Base-by-base conservation (phyloP, 53 echinoderm and acorn worm genomes). In the Temnopleurus reevesii region DNA sequence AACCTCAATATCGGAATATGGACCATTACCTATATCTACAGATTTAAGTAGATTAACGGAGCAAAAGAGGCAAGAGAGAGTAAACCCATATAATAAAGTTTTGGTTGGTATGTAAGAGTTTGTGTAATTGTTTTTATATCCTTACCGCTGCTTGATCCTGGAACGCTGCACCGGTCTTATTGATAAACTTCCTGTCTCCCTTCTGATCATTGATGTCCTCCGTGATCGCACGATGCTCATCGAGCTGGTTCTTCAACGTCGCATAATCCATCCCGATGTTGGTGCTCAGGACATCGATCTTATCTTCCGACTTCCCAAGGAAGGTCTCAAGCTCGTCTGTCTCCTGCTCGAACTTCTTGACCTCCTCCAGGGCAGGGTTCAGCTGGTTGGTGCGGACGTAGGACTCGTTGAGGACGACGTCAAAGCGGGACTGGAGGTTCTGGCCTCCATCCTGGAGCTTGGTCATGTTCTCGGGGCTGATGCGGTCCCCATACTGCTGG, bases 191-290 rank as follows among this genome's bases (percentile, higher is more conserved):
- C 45, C 95, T 51, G 55, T 97, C 97, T 83, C 95, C 95, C 91
- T 97, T 97, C 91, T 97, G 97, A 61, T 97, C 97, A 46, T 93
- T 95, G 84, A 97, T 77, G 54, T 97, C 97, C 81, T 97, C 97
- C 25, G 90, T 86, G 86, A 97, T 94, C 8, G 77, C 90, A 12
- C 92, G 84, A 44, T 93, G 92, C 64, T 94, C 93, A 38, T 94
- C 93, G 63, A 92, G 91, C 86, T 99, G 95, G 26, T 90, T 81
- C 92, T 93, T 94, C 8, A 99, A 81, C 3, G 94, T 93, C 36
- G 91, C 90, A 33, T 94, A 91, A 46, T 99, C 96, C 19, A 56
- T 87, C 47, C 99, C 99, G 35, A 94, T 58, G 23, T 94, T 91
- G 23, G 77, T 15, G 8, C 91, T 81, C 51, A 99, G 90, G 2